phyloP scores from a whole-genome alignment of 1,140 invertebrate species.

The Trichomalopsis sarcophagae region DNA sequence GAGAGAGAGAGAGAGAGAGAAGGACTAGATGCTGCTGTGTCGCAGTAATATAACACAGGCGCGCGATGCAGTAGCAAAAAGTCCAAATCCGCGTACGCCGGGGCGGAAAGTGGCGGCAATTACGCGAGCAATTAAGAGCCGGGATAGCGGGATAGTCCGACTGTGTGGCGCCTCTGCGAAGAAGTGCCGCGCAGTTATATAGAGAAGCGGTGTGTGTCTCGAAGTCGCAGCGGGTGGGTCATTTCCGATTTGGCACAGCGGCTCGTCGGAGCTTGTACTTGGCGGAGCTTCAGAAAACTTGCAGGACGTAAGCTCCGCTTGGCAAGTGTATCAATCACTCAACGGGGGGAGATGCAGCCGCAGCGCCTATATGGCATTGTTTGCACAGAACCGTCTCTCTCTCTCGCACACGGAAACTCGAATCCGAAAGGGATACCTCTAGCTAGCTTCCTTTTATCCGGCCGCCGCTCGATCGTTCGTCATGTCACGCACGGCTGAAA shows the following conservation, averaged over 20 bases:
- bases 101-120: conserved; percentile 17
- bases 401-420: conserved; percentile 44
- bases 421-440: conserved; percentile 22
- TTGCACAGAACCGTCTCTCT: conserved; percentile 59
- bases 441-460: neutral
- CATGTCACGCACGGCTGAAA: conserved; percentile 21
- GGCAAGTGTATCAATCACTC: conserved; percentile 71
- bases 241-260: conserved; percentile 67
- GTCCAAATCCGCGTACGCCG: neutral
- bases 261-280: conserved; percentile 60
- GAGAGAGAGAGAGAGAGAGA: no score
- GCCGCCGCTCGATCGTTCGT: conserved; percentile 27
- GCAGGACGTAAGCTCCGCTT: conserved; percentile 63
- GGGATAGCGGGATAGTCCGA: neutral
- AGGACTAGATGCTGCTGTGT: neutral
- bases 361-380: conserved; percentile 56
- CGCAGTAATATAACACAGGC: neutral
- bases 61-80: neutral
- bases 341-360: conserved; percentile 35
- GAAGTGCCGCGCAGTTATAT: conserved; percentile 40
- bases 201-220: neutral
- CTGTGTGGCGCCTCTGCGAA: neutral
- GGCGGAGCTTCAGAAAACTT: conserved; percentile 69
- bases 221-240: conserved; percentile 54
- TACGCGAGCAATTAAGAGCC: conserved; percentile 25